phyloP scores from a whole-genome alignment of 2,113 vertebrate genomes.

The Herpetotheres cachinnans region DNA sequence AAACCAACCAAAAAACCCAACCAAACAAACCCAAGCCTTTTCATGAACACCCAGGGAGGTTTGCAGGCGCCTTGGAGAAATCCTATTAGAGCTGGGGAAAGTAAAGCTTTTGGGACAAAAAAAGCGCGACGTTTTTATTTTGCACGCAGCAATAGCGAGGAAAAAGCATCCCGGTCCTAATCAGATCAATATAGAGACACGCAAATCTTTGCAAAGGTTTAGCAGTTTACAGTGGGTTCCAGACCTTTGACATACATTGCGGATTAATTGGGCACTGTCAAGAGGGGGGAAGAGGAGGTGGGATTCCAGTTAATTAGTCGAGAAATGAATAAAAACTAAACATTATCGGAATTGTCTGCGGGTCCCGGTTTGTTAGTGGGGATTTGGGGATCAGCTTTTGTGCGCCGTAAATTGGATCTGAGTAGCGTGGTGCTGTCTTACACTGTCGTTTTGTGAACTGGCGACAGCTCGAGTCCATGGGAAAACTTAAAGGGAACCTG shows the following conservation, averaged over 20 bases:
- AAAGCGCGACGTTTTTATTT: slow-evolving; percentile 72
- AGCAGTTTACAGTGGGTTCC: slow-evolving; percentile 78
- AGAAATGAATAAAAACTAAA: slow-evolving; percentile 85
- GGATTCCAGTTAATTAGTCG: slow-evolving; percentile 97
- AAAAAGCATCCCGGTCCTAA: slow-evolving; percentile 70
- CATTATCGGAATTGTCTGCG: slow-evolving; percentile 86
- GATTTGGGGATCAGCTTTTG: slow-evolving; percentile 94
- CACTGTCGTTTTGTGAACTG: slow-evolving; percentile 86
- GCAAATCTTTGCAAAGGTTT: slow-evolving; percentile 82
- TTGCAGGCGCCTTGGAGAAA: slow-evolving; percentile 65
- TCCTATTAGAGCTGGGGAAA: slow-evolving; percentile 73
- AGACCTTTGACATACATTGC: slow-evolving; percentile 86
- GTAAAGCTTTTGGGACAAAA: not conserved
- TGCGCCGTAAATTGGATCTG: slow-evolving; percentile 89
- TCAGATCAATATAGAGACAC: slow-evolving; percentile 87
- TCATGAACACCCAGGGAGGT: not conserved
- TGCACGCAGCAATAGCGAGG: slow-evolving; percentile 43
- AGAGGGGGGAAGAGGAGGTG: slow-evolving; percentile 76
- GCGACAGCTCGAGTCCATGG: slow-evolving; percentile 87
- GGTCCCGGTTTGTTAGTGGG: slow-evolving; percentile 84
- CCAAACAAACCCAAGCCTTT: not conserved
- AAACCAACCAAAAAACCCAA: not conserved
- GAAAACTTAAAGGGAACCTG: slow-evolving; percentile 83
- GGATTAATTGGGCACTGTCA: slow-evolving; percentile 91
- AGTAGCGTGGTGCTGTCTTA: slow-evolving; percentile 87